phyloP scores from a whole-genome alignment of 2,797 vertebrate genomes.

The Rhinichthys osculus region DNA sequence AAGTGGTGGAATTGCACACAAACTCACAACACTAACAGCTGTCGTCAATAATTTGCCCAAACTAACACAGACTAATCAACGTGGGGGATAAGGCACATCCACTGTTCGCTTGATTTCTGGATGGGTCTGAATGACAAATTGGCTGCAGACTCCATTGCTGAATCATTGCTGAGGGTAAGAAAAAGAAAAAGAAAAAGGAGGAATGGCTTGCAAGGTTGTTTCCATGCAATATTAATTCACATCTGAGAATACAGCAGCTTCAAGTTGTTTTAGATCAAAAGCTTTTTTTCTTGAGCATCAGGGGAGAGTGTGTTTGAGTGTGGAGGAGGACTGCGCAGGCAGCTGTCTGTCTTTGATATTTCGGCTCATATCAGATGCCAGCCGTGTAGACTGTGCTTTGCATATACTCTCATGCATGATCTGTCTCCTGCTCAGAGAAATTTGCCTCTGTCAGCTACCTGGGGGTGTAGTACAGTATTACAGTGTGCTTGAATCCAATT shows the following conservation, averaged over 20 bases:
- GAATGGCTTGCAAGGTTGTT: conserved; percentile 72
- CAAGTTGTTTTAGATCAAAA: conserved; percentile 78
- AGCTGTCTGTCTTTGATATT: conserved; percentile 72
- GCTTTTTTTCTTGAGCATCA: conserved; percentile 73
- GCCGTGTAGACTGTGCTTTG: conserved; percentile 56
- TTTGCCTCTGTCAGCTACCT: conserved; percentile 45
- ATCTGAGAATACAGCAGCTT: conserved; percentile 71
- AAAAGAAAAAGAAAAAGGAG: conserved; percentile 49
- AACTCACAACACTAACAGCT: conserved; percentile 46
- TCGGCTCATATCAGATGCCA: conserved; percentile 65
- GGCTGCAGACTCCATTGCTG: conserved; percentile 53
- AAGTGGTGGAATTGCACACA: conserved; percentile 31
- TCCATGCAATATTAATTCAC: conserved; percentile 80
- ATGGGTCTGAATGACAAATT: conserved; percentile 49
- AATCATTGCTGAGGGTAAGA: conserved; percentile 64
- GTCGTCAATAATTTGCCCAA: conserved; percentile 51
- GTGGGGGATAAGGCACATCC: conserved; percentile 31
- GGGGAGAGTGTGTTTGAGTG: conserved; percentile 72
- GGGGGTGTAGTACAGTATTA: conserved; percentile 8
- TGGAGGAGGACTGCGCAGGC: conserved; percentile 58
- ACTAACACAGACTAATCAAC: conserved; percentile 52
- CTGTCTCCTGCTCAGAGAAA: conserved; percentile 23
- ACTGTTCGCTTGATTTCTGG: conserved; percentile 1
- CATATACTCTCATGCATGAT: conserved; percentile 45
- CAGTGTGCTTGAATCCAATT: conserved; percentile 36